A percentile compares a stretch with the other conserved stretches of the same genome.
phyloP scores from a whole-genome alignment of 2,888 invertebrate genomes.

The Ceriagrion tenellum region DNA sequence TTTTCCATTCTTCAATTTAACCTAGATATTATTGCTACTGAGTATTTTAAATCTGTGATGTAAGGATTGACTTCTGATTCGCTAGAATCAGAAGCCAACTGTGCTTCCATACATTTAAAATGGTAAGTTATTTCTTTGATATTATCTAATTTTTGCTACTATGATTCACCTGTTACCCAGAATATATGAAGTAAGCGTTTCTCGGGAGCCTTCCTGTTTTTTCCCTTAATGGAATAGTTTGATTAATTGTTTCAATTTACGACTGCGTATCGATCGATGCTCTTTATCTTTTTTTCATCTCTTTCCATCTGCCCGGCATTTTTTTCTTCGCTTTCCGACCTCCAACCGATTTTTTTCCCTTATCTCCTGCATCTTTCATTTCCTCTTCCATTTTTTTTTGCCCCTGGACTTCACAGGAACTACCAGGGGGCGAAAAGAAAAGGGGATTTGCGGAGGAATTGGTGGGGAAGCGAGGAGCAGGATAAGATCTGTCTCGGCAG shows the following conservation, averaged over 20 bases:
- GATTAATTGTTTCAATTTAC: conserved; percentile 10
- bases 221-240: neutral
- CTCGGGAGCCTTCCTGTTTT: neutral
- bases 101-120: no score
- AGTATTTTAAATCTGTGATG: no score
- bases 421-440: neutral
- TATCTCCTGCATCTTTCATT: neutral
- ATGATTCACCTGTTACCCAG: no score
- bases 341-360: neutral
- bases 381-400: neutral
- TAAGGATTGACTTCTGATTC: no score
- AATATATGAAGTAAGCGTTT: no score
- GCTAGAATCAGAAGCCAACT: no score
- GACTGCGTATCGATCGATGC: neutral
- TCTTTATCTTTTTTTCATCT: neutral
- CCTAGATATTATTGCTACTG: no score
- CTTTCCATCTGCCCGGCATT: neutral
- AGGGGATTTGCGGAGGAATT: neutral
- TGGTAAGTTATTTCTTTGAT: no score
- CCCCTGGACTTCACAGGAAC: neutral
- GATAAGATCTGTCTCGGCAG: neutral
- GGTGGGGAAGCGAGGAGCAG: neutral
- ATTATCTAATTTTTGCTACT: no score
- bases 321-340: neutral
- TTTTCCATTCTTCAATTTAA: no score